These are phyloP conservation scores for Leucania comma DNA, from an alignment of 2,888 invertebrate species.

Conservation along the genomic window DNA sequence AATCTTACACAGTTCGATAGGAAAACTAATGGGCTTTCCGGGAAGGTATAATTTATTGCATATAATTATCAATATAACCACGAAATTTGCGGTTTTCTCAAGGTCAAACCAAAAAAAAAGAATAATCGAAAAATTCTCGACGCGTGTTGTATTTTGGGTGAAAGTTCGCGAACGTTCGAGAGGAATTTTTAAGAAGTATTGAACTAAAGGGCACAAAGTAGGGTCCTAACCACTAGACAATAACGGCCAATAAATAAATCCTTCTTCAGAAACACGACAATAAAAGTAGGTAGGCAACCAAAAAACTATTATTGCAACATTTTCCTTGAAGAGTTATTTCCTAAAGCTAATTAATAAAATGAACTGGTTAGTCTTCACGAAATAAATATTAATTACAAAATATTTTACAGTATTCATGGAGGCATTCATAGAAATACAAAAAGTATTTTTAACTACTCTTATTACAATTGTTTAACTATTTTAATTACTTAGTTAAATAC, in stretches of 20 bases:
- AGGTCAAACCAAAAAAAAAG: too few relatives aligned
- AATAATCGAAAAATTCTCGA: too few relatives aligned
- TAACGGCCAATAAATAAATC: not conserved
- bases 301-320: slow-evolving; percentile 3
- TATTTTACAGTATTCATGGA: not conserved
- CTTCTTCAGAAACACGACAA: slow-evolving; percentile 1
- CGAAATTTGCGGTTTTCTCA: too few relatives aligned
- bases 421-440: not conserved
- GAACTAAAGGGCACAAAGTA: not conserved
- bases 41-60: too few relatives aligned
- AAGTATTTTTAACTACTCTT: slow-evolving; percentile 34
- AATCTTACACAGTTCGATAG: too few relatives aligned
- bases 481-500: slow-evolving; percentile 6
- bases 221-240: too few relatives aligned
- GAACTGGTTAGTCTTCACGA: not conserved
- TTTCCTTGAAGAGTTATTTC: slow-evolving; percentile 23
- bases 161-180: too few relatives aligned
- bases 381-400: not conserved
- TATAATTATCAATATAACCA: too few relatives aligned
- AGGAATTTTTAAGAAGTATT: not conserved
- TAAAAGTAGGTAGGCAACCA: slow-evolving; percentile 25
- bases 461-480: slow-evolving; percentile 15
- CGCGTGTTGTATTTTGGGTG: too few relatives aligned
- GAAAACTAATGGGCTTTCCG: too few relatives aligned
- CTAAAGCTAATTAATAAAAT: not conserved